Base-by-base conservation (phyloP, 2,113 vertebrate genomes). In the Balaenoptera acutorostrata region DNA sequence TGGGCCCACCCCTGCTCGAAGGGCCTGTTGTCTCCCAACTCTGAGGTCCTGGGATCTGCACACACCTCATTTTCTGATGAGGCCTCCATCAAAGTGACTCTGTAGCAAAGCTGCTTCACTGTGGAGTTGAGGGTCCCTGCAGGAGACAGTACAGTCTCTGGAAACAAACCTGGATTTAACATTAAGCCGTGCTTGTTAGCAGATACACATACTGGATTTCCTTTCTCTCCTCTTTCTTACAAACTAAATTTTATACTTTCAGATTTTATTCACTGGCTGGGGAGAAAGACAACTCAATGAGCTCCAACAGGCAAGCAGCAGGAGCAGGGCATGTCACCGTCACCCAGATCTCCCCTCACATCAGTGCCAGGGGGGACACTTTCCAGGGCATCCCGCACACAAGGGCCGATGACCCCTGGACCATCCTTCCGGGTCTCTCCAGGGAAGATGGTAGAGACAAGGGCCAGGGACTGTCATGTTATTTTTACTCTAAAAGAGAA, bases 401-500 rank as follows among this genome's bases (percentile, higher is more conserved):
- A 44, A 29, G n/a, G 5, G 15, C 21, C 2, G 1, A 11, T 0
- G 0, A 63, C 4, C 18, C 66, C 39, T 39, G 52, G 64, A n/a
- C 6, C 15, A 27, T n/a, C 21, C n/a, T 14, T 20, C 39, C 3
- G 36, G 20, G 36, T 33, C 9, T 31, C 23, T 23, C 36, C 14
- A 1, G 29, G 27, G 49, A 36, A 81, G 49, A 41, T 5, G 11
- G 4, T 8, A 52, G 68, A 61, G 11, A 39, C 20, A 55, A 44
- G 18, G 8, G 33, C 27, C 61, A 41, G 15, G 12, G 72, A 25
- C 14, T 3, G 9, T 66, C 2, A 2, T 33, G 33, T 21, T 77
- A 20, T 57, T 82, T 96, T 80, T 82, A 88, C 82, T 29, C 13
- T 66, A 36, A 72, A 55, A 89, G 29, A 95, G 63, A 90, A 90